Percentiles rank a stretch among this genome's conserved stretches.
These are phyloP conservation scores for Melanogrammus aeglefinus DNA, from an alignment of 2,797 vertebrate genomes.

Conservation along the genomic window DNA sequence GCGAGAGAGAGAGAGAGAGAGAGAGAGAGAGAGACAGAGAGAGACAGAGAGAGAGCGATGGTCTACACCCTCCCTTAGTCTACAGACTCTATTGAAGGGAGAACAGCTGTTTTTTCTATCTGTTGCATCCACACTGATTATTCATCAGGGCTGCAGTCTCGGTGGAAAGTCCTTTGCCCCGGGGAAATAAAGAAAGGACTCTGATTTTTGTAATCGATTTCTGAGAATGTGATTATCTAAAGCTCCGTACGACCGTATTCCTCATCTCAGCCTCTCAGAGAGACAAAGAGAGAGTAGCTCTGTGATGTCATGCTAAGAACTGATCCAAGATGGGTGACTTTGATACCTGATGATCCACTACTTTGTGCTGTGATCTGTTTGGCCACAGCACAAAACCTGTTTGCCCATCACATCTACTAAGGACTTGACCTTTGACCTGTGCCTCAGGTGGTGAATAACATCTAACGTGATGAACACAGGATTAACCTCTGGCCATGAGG, in stretches of 20 bases:
- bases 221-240: constrained; percentile 6
- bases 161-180: constrained; percentile 9
- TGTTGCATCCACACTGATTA: constrained; percentile 21
- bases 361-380: not conserved
- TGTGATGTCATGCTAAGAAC: not conserved
- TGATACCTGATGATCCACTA: not conserved
- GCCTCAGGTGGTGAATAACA: not conserved
- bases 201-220: constrained; percentile 6
- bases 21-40: constrained; percentile 1
- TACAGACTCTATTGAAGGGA: not conserved
- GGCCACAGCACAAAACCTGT: not conserved
- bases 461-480: not conserved
- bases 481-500: not conserved
- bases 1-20: not conserved
- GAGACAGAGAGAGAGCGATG: not conserved
- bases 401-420: not conserved
- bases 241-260: not conserved
- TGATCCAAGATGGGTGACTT: not conserved
- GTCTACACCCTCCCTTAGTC: constrained; percentile 7
- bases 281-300: not conserved
- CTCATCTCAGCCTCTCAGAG: constrained; percentile 12
- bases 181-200: constrained; percentile 1
- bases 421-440: not conserved
- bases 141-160: constrained; percentile 26
- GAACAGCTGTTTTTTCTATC: not conserved